Evolutionary conservation across 1,140 invertebrate species (phyloP), one percentile per base, ranked within the genome.

Genomic region (Cyclina sinensis): DNA sequence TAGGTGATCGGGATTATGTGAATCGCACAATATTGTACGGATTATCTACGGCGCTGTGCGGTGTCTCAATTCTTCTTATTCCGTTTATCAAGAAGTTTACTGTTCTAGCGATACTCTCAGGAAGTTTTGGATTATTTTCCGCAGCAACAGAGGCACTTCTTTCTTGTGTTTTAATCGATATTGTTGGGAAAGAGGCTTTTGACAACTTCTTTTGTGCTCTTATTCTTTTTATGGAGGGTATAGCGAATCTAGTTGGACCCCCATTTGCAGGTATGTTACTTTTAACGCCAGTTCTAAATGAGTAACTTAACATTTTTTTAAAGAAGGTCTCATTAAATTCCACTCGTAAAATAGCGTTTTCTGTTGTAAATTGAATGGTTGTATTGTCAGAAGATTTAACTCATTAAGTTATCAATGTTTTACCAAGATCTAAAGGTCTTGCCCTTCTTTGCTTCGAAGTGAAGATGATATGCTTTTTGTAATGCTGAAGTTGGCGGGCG

Each of bases 1-100:
- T 97, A 59, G 98, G 98, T 18, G 98, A 99, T 94, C 96, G 97
- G 94, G 81, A 89, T 0, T 97, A 97, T 27, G 85, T 90, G 5
- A 94, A 93, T 85, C 82, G 91, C 18, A 62, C 90, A 14, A 39
- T 91, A 21, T 78, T 95, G 7, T 95, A 95, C 81, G 91, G 88
- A 32, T 59, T 93, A 1, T 91, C 92, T 7, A 91, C 91, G 30
- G 70, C 91, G 12, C 35, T 93, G 9, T 93, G 92, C 62, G 94
- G 94, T 2, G 39, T 93, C 37, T 74, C 88, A 48, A 74, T 94
- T 24, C 39, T 85, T 14, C 18, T 94, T 14, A 84, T 95, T 32
- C 92, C 93, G 0, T 84, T 92, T 32, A 83, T 86, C 21, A 73
- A n/a, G 3, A 27, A 86, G 11, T 90, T 70, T 37, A 9, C 78